These are phyloP conservation scores for Siderastrea radians DNA, from an alignment of 92 coral and sea anemone species.

Conservation along the genomic window DNA sequence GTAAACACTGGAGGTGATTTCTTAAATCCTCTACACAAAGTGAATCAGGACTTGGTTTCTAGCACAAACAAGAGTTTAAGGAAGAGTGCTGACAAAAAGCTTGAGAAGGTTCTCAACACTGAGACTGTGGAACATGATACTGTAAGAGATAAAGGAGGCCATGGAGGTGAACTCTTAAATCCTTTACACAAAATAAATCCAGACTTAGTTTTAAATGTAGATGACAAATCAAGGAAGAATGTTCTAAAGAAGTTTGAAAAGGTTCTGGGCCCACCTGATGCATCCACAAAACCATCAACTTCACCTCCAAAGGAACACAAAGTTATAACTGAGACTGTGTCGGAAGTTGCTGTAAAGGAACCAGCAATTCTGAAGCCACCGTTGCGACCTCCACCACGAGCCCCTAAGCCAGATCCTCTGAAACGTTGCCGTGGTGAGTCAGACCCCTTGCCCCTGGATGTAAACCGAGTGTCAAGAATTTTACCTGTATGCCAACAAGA, in stretches of 20 bases:
- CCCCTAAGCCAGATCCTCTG: background rate
- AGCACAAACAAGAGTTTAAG: background rate
- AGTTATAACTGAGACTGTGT: background rate
- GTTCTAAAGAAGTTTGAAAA: conserved; percentile 13
- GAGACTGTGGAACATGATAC: conserved; percentile 12
- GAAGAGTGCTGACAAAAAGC: background rate
- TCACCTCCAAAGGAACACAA: background rate
- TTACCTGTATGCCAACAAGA: background rate
- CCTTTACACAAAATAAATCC: conserved; percentile 72
- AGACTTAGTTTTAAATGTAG: background rate
- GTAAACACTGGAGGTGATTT: conserved; percentile 50
- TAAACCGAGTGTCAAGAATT: conserved; percentile 23
- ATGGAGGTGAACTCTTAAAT: conserved; percentile 58
- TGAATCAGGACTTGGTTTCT: conserved; percentile 29
- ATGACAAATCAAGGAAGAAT: conserved; percentile 5
- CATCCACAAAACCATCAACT: conserved; percentile 1
- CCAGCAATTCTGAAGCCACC: conserved; percentile 3
- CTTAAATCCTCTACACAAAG: conserved; percentile 84
- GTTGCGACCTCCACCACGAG: conserved; percentile 24
- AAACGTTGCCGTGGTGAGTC: conserved; percentile 44
- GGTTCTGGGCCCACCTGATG: background rate
- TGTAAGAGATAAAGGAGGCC: background rate
- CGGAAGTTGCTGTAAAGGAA: background rate
- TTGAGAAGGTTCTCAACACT: background rate
- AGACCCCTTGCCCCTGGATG: conserved; percentile 68